Base-by-base conservation (phyloP, 1,140 invertebrate genomes). In the Sipha flava region DNA sequence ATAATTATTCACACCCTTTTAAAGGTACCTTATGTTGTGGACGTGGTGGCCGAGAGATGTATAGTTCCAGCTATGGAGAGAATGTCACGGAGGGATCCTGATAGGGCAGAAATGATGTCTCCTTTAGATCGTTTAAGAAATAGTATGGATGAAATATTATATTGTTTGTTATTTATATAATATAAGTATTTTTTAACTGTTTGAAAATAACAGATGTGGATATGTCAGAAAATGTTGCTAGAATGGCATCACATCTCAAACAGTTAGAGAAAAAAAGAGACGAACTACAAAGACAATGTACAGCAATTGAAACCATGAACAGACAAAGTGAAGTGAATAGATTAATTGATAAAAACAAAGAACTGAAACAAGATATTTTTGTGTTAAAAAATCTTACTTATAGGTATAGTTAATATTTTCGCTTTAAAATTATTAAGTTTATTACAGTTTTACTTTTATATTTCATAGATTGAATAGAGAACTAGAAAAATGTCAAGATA, bases 361-460 rank as follows among this genome's bases (percentile, higher is more conserved):
- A 88, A 45, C 83, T 89, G 6, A 84, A 84, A 29, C 87, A 89
- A 82, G 91, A 92, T 83, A 84, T 91, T 49, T 84, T 86, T 23
- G 88, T 92, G 85, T 83, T 92, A 4, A 92, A 92, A 84, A 90
- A 88, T 52, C 86, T 92, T 0, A 88, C 92, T 79, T 91, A 89
- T 82, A 87, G 88, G 88, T 88, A 82, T 70, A 31, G 16, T 34
- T 16, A 54, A 64, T 59, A 77, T 34, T 81, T 62, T 52, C 37
- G 34, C 16, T 2, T 26, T 26, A 43, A 79, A 3, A n/a, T n/a
- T n/a, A n/a, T n/a, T n/a, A n/a, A n/a, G n/a, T n/a, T n/a, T n/a
- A n/a, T n/a, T n/a, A n/a, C n/a, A n/a, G n/a, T n/a, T n/a, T n/a
- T n/a, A n/a, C n/a, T n/a, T n/a, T n/a, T n/a, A n/a, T n/a, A n/a